Evolutionary conservation across 2,888 invertebrate genomes (phyloP).

Genomic region (Erebia aethiops): DNA sequence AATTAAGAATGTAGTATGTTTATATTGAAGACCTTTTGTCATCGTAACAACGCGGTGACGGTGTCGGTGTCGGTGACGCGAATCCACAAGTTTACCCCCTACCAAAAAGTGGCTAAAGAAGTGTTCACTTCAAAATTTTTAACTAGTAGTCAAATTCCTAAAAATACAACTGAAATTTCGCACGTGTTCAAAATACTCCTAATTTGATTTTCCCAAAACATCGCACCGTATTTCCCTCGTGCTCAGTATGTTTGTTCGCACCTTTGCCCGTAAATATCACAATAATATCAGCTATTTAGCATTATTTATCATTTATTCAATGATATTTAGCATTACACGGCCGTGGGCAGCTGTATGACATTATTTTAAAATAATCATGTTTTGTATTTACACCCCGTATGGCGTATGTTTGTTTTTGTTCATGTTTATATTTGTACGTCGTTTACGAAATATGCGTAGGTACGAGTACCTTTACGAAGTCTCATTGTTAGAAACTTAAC

Average conservation of each 20-base stretch:
- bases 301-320: slow-evolving; percentile 17
- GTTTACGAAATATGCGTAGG: slow-evolving; percentile 23
- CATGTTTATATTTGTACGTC: slow-evolving; percentile 32
- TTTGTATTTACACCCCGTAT: slow-evolving; percentile 20
- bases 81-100: too few relatives aligned
- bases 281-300: slow-evolving; percentile 22
- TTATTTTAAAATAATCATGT: slow-evolving; percentile 40
- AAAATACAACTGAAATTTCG: not conserved
- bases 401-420: slow-evolving; percentile 30
- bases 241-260: slow-evolving; percentile 4
- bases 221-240: not conserved
- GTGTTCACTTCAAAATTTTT: too few relatives aligned
- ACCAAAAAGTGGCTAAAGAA: too few relatives aligned
- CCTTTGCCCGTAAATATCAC: slow-evolving; percentile 7
- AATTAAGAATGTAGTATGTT: too few relatives aligned
- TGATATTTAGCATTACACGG: not conserved
- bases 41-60: too few relatives aligned
- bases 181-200: not conserved
- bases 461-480: not conserved
- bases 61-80: too few relatives aligned
- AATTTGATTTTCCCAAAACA: not conserved
- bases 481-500: too few relatives aligned
- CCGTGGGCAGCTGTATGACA: slow-evolving; percentile 28
- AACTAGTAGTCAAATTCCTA: too few relatives aligned
- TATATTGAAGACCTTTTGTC: too few relatives aligned